Conservation (phyloP, 1,140 invertebrate species). For the Ceratina calcarata region DNA sequence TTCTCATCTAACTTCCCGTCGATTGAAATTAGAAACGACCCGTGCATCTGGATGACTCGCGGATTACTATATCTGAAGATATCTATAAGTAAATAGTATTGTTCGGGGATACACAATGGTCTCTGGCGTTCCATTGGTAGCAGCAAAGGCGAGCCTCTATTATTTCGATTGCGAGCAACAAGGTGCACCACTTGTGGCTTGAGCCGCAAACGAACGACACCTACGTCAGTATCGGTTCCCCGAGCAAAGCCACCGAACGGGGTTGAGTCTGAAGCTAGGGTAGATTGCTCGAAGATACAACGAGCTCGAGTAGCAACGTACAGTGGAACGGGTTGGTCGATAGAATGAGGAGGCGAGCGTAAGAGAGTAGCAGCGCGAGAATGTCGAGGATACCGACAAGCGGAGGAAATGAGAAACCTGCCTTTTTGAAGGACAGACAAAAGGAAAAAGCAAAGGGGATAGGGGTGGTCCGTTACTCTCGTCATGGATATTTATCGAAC, state of each 20-base stretch:
- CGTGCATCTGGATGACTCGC: too few relatives aligned
- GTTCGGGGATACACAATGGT: slow-evolving; percentile 31
- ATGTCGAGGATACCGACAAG: slow-evolving; percentile 25
- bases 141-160: slow-evolving; percentile 36
- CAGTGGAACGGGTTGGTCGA: slow-evolving; percentile 60
- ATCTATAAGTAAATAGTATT: slow-evolving; percentile 1
- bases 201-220: slow-evolving; percentile 40
- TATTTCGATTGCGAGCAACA: slow-evolving; percentile 46
- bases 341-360: slow-evolving; percentile 46
- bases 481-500: slow-evolving; percentile 54
- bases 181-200: slow-evolving; percentile 55
- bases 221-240: slow-evolving; percentile 50
- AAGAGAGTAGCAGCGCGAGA: slow-evolving; percentile 33
- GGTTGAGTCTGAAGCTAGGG: slow-evolving; percentile 13
- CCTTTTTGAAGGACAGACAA: slow-evolving; percentile 44
- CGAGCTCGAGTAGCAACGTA: slow-evolving; percentile 50
- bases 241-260: slow-evolving; percentile 19
- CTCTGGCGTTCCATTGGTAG: slow-evolving; percentile 4
- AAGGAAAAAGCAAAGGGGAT: slow-evolving; percentile 46
- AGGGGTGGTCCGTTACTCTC: slow-evolving; percentile 46
- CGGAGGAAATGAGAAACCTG: slow-evolving; percentile 57
- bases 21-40: too few relatives aligned
- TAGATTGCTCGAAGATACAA: slow-evolving; percentile 49
- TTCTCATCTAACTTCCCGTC: too few relatives aligned
- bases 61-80: too few relatives aligned